Conservation (phyloP, 2,888 invertebrate genomes). For the Conops quadrifasciatus region DNA sequence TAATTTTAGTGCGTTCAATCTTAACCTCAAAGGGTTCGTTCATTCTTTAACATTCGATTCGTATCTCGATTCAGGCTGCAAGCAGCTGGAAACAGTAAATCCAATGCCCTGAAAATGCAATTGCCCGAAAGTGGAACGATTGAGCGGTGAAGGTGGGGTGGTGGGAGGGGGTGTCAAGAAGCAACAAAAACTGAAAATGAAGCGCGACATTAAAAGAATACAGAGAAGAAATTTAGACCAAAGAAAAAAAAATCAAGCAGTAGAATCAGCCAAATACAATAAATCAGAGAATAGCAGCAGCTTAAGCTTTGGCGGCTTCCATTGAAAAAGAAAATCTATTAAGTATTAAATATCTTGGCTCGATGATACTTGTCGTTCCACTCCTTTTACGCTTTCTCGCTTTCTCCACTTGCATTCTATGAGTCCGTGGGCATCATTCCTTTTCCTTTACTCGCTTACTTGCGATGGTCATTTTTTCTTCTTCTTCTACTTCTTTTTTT, state of each 20-base stretch:
- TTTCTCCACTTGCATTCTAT: too few species aligned
- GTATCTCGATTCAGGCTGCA: too few species aligned
- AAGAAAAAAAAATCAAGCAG: too few species aligned
- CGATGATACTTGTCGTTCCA: too few species aligned
- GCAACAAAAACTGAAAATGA: constrained; percentile 16
- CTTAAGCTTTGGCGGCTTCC: not conserved
- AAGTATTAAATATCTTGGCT: constrained; percentile 52
- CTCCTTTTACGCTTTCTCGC: not conserved
- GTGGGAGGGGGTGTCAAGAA: not conserved
- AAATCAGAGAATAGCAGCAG: constrained; percentile 7
- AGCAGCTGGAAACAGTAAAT: not conserved
- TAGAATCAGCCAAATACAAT: constrained; percentile 8
- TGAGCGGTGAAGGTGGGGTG: not conserved
- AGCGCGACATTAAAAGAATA: not conserved
- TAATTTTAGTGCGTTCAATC: too few species aligned
- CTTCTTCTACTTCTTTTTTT: not conserved
- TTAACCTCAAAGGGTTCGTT: too few species aligned
- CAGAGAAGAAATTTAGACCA: not conserved
- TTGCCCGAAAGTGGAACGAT: too few species aligned
- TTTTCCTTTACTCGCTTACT: not conserved
- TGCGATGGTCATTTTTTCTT: not conserved
- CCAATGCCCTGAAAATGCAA: too few species aligned
- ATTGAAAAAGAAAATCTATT: constrained; percentile 49
- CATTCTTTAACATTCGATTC: too few species aligned
- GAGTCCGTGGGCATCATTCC: too few species aligned